phyloP scores from a whole-genome alignment of 2,888 invertebrate species.

The Iselma pallidipennis region DNA sequence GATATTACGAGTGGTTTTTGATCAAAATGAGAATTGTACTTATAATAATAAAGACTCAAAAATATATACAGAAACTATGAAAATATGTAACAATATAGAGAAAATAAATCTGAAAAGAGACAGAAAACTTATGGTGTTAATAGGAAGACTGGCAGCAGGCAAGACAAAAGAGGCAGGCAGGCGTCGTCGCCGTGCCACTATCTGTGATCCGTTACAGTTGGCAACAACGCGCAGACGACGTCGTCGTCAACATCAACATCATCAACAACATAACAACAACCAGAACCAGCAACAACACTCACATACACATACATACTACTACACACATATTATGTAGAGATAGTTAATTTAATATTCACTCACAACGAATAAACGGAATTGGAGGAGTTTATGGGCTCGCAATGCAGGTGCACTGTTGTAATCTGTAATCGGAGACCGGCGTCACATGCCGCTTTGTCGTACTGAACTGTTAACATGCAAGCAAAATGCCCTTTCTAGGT shows the following conservation, averaged over 20 bases:
- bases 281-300: neutral
- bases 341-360: conserved; percentile 1
- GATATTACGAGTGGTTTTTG: no score
- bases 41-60: no score
- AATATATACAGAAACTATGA: no score
- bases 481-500: no score
- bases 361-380: neutral
- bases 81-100: no score
- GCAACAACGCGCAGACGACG: conserved; percentile 15
- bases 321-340: no score
- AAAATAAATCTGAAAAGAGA: no score
- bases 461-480: no score
- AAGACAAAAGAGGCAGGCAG: neutral
- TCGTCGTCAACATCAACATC: neutral
- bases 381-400: conserved; percentile 26
- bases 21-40: no score
- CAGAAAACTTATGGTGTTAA: no score
- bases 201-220: conserved; percentile 11
- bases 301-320: neutral
- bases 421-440: conserved; percentile 30
- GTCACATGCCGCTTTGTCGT: conserved; percentile 17
- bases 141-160: no score
- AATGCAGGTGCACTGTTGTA: conserved; percentile 34
- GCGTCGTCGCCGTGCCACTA: neutral
- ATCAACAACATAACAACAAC: neutral